A percentile compares a stretch with the other conserved stretches of the same genome.
Conservation (phyloP, 2,113 vertebrate genomes). For the Bufo bufo region DNA sequence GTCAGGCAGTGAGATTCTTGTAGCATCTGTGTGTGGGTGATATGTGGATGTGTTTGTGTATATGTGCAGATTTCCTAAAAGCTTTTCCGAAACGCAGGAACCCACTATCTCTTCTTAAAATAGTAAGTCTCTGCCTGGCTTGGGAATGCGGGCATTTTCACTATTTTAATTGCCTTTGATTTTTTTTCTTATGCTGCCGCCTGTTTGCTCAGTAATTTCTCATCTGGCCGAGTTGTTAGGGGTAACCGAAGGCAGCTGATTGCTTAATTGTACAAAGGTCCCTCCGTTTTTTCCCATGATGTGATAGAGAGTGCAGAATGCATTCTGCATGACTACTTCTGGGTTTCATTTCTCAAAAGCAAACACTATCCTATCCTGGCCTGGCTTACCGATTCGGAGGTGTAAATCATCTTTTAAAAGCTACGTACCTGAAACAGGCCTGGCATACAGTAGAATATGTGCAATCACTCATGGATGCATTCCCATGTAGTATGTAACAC, state of each 20-base stretch:
- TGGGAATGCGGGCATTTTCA: conserved; percentile 69
- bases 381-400: neutral
- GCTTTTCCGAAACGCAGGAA: conserved; percentile 51
- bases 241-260: conserved; percentile 80
- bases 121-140: conserved; percentile 66
- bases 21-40: conserved; percentile 46
- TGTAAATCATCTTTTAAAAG: neutral
- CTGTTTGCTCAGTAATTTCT: conserved; percentile 76
- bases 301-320: conserved; percentile 68
- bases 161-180: conserved; percentile 66
- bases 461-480: neutral
- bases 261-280: conserved; percentile 75
- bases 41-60: conserved; percentile 32
- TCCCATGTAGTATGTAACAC: neutral
- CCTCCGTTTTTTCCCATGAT: conserved; percentile 76
- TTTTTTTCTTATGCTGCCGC: conserved; percentile 61
- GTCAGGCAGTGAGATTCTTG: conserved; percentile 10
- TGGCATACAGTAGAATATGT: neutral
- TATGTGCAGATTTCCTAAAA: conserved; percentile 61
- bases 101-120: conserved; percentile 70
- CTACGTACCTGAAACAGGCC: neutral
- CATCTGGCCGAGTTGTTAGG: conserved; percentile 77
- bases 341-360: conserved; percentile 69
- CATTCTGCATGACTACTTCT: conserved; percentile 69
- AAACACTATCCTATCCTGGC: conserved; percentile 13